phyloP scores from a whole-genome alignment of 2,113 vertebrate species.

The Toxotes jaculatrix region DNA sequence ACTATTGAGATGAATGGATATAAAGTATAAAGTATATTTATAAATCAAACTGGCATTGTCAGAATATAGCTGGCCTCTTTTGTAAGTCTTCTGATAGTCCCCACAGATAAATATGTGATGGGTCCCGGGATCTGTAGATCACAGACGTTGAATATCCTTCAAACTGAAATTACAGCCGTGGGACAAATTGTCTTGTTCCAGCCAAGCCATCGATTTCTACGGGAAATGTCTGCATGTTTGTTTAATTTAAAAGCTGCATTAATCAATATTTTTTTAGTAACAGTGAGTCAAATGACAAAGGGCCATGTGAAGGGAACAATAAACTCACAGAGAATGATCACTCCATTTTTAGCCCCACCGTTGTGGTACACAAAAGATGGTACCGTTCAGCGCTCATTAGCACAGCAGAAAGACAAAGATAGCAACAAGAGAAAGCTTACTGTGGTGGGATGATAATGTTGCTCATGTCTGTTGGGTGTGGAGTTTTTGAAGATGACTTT shows the following conservation, averaged over 20 bases:
- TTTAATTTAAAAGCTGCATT: slow-evolving; percentile 57
- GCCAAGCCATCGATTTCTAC: slow-evolving; percentile 48
- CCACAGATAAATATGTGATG: slow-evolving; percentile 10
- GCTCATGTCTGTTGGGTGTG: slow-evolving; percentile 5
- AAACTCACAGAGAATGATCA: neutral
- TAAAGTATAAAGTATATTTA: slow-evolving; percentile 12
- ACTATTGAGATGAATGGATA: slow-evolving; percentile 18
- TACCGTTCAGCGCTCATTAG: neutral
- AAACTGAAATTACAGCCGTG: slow-evolving; percentile 27
- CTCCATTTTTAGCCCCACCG: neutral
- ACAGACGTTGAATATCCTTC: slow-evolving; percentile 14
- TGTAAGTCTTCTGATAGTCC: slow-evolving; percentile 23
- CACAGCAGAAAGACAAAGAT: neutral
- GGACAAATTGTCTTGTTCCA: slow-evolving; percentile 43
- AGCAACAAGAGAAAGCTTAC: neutral
- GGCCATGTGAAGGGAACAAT: neutral
- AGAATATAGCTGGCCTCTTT: slow-evolving; percentile 4
- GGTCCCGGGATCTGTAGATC: neutral
- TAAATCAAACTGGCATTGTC: neutral
- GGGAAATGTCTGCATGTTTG: slow-evolving; percentile 25
- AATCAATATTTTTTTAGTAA: slow-evolving; percentile 31
- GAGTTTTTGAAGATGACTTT: neutral
- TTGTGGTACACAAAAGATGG: neutral
- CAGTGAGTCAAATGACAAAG: slow-evolving; percentile 1
- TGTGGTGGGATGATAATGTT: neutral